These are phyloP conservation scores for Thermophis baileyi DNA, from an alignment of 2,113 vertebrate species.

Conservation along the genomic window DNA sequence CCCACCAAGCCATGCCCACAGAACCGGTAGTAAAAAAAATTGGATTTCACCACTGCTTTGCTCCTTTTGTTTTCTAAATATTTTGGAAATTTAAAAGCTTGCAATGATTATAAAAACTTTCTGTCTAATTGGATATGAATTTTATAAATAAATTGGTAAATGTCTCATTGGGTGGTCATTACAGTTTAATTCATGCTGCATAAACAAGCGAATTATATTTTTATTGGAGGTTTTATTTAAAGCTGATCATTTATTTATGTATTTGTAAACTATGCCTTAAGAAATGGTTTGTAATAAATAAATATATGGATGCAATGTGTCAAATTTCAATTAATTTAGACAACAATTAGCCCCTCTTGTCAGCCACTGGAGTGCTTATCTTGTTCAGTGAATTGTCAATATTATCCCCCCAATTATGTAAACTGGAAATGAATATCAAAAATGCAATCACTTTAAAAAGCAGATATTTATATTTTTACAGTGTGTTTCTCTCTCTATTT, in stretches of 20 bases:
- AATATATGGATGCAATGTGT: neutral
- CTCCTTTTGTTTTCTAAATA: neutral
- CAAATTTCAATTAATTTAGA: neutral
- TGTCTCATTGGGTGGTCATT: neutral
- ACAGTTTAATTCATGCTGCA: neutral
- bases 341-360: neutral
- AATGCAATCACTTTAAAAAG: neutral
- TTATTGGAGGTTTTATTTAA: neutral
- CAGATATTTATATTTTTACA: conserved; percentile 12
- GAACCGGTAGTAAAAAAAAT: too few species aligned
- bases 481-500: conserved; percentile 6
- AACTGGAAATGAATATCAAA: conserved; percentile 17
- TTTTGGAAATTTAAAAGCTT: neutral
- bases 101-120: neutral
- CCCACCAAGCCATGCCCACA: too few species aligned
- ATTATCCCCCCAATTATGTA: conserved; percentile 5
- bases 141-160: neutral
- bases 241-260: neutral
- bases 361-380: neutral
- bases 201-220: neutral
- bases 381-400: conserved; percentile 7
- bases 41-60: too few species aligned
- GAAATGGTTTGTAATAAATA: neutral
- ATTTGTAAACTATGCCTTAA: neutral
- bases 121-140: neutral